Evolutionary conservation across 2,113 vertebrate genomes (phyloP), one percentile per base, ranked within the genome.

Genomic region (Jaculus jaculus): DNA sequence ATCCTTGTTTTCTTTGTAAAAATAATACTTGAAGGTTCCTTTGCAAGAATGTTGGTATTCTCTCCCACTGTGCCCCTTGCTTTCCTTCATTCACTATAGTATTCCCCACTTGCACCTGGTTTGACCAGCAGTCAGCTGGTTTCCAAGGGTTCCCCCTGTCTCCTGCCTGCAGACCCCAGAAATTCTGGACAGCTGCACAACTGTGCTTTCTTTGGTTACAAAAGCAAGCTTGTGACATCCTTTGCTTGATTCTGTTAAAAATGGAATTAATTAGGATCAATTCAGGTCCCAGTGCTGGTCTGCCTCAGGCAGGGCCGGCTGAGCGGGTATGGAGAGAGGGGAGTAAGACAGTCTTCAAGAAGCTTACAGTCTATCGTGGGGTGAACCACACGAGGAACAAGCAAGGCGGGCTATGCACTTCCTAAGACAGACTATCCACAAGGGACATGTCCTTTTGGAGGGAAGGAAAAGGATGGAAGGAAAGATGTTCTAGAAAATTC

Each of bases 41-140:
- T 51, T 94, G 95, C 96, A 96, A 97, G 98, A 98, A 93, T 94
- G 92, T 80, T 89, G 93, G 94, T 92, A 86, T 97, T 97, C 95
- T 96, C 87, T 91, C 66, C 92, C 90, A 78, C 42, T 54, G 84
- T 37, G 87, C 63, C 8, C 84, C 78, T 81, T 80, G 86, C 94
- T 96, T 78, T 97, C 72, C 73, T 94, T 94, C 93, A 92, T 96
- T 96, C 96, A 91, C 92, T 86, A 78, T 34, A 86, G 96, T 92
- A 80, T 96, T 92, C 91, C 95, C 84, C 32, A 85, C 95, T 89
- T 96, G 98, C 97, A 98, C 97, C 97, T 97, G 96, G 94, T 75
- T 87, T 93, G 85, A 96, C 90, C 95, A 91, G 84, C 90, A 92
- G 96, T 98, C 97, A 98, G 97, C 96, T 97, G 96, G 96, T 82